Evolutionary conservation across 1,140 invertebrate genomes (phyloP), one percentile per base, ranked within the genome.

Genomic region (Trichonephila inaurata): DNA sequence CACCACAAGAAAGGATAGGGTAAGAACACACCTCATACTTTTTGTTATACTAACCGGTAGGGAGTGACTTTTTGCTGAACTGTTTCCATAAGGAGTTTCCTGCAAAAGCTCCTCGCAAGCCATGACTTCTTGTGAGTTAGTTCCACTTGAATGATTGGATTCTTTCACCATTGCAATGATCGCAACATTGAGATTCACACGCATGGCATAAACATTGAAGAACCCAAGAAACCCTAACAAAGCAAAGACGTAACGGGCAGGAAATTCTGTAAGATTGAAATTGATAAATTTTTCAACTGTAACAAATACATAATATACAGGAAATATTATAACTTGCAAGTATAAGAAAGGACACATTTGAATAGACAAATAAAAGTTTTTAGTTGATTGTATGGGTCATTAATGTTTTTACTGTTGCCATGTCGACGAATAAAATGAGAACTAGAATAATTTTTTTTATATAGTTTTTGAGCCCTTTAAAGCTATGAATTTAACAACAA

Each of bases 141-240:
- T 4, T 10, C 14, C 8, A n/a, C 19, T 28, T 6, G 83, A 61
- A 24, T 12, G 12, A 24, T n/a, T 24, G n/a, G 51, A 51, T 58
- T n/a, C n/a, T 60, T 83, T 51, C 10, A 85, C 88, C 93, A 94
- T 94, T 1, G 72, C 85, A 7, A 94, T 40, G 4, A 94, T 60
- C 2, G 93, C 88, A 2, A 94, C 88, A 44, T 60, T 94, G 6
- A 94, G 19, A 21, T 94, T 94, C 33, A 94, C 88, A 19, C 88
- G 82, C 93, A 94, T 81, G 19, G 62, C 93, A 88, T 94, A 94
- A 24, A 94, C 51, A 28, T 33, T 87, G 61, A 51, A 21, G 16
- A 94, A 81, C 12, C 93, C 93, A 14, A 94, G 60, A 51, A 94
- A 94, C 1, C 93, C 88, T 10, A 94, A 72, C 0, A 97, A 95